These are phyloP conservation scores for Ormia ochracea DNA, from an alignment of 2,888 invertebrate genomes.

Conservation along the genomic window DNA sequence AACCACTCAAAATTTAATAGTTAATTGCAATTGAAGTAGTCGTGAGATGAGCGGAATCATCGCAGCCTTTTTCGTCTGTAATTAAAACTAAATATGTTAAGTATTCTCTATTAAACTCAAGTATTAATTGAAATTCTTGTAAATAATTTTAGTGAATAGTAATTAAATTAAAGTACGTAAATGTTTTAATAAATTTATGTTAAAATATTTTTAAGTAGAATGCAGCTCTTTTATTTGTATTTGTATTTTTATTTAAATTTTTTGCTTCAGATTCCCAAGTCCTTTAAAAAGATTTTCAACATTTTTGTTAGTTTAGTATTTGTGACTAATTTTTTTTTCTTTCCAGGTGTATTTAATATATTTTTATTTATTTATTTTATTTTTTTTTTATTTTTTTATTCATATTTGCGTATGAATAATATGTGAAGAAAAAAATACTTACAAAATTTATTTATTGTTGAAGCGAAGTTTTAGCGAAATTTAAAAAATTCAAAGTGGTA, in stretches of 20 bases:
- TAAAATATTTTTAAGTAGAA: conserved; percentile 22
- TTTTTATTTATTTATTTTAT: background rate
- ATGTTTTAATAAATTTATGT: conserved; percentile 3
- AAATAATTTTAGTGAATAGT: conserved; percentile 42
- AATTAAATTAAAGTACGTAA: conserved; percentile 5
- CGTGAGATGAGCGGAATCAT: background rate
- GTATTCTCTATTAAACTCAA: background rate
- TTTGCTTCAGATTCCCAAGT: conserved; percentile 33
- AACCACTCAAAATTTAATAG: background rate
- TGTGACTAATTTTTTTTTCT: conserved; percentile 27
- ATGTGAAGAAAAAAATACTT: background rate
- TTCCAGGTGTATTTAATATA: conserved; percentile 8
- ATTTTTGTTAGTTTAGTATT: conserved; percentile 27
- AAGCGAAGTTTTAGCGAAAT: conserved; percentile 18
- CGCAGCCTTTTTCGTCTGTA: background rate
- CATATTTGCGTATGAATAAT: conserved; percentile 33
- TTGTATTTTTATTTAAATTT: conserved; percentile 7
- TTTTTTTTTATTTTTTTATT: background rate
- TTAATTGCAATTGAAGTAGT: background rate
- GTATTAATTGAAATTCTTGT: conserved; percentile 19
- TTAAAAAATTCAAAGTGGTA: background rate
- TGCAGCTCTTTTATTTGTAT: too few species aligned
- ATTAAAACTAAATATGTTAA: conserved; percentile 9
- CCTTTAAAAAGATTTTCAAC: background rate
- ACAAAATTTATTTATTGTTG: background rate